Evolutionary conservation across 2,797 vertebrate species (phyloP).

Genomic region (Cuculus canorus): DNA sequence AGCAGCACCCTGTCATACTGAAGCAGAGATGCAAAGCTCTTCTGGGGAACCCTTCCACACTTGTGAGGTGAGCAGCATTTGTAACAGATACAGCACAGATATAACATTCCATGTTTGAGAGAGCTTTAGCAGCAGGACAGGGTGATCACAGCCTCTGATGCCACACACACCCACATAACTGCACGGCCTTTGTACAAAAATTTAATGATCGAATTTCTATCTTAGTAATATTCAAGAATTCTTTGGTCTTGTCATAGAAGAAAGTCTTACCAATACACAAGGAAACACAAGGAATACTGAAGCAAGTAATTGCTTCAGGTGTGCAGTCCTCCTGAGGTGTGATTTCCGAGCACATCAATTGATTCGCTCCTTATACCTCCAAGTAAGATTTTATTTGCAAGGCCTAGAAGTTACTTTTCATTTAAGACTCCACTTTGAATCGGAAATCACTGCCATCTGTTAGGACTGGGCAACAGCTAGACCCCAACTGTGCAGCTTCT

Average conservation of each 20-base stretch:
- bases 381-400: not conserved
- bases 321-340: not conserved
- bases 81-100: not conserved
- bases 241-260: not conserved
- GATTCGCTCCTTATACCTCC: not conserved
- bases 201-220: not conserved
- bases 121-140: not conserved
- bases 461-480: not conserved
- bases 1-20: not conserved
- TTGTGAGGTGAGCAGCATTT: not conserved
- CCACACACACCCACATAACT: not conserved
- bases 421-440: not conserved
- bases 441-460: not conserved
- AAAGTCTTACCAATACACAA: not conserved
- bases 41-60: not conserved
- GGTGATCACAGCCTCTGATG: not conserved
- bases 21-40: not conserved
- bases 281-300: not conserved
- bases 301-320: not conserved
- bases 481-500: not conserved
- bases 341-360: not conserved
- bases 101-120: accelerated
- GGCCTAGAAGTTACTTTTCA: not conserved
- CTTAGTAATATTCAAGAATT: not conserved
- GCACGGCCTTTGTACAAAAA: not conserved